Base-by-base conservation (phyloP, 2,888 invertebrate genomes). In the Tortrix viridana region DNA sequence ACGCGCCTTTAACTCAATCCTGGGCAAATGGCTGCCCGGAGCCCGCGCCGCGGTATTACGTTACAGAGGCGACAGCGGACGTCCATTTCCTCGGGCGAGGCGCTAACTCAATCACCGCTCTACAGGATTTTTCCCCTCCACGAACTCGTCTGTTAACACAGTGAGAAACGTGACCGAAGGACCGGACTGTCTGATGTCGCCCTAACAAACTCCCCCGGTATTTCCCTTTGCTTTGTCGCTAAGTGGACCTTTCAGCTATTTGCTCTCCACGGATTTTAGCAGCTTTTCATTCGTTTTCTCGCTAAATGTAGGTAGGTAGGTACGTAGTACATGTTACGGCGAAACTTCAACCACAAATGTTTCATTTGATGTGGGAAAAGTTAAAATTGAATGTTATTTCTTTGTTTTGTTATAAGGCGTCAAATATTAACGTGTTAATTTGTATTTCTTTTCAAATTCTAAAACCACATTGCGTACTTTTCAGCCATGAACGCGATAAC, bases 41-140 rank as follows among this genome's bases (percentile, higher is more conserved):
- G 63, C 63, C 41, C 37, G 67, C 69, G 75, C 70, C 76, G 72
- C 79, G 79, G 84, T 85, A 84, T 88, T 80, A 80, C 79, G 82
- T 89, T 87, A 85, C 88, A 82, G 74, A 77, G 79, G 74, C 81
- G 86, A 84, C 84, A 84, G 75, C 79, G 81, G 78, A 79, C 81
- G 78, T 80, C 87, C 85, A 86, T 88, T 85, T 83, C 79, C 80
- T 71, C 66, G 70, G 71, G 75, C 73, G 74, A 74, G 77, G 81
- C 80, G 84, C 80, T 88, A 89, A 89, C 88, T 86, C 84, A 87
- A 89, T 90, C 88, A 88, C 78, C 71, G 73, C 77, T 61, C 60
- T 69, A 73, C 76, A 74, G 78, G 81, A 84, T 86, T 88, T 88
- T 87, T 83, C 81, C 80, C 79, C 77, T 76, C 64, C 53, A 54